A percentile compares a stretch with the other conserved stretches of the same genome.
These are phyloP conservation scores for Eulemur mongoz DNA, from an alignment of 2,797 vertebrate species.

Conservation along the genomic window DNA sequence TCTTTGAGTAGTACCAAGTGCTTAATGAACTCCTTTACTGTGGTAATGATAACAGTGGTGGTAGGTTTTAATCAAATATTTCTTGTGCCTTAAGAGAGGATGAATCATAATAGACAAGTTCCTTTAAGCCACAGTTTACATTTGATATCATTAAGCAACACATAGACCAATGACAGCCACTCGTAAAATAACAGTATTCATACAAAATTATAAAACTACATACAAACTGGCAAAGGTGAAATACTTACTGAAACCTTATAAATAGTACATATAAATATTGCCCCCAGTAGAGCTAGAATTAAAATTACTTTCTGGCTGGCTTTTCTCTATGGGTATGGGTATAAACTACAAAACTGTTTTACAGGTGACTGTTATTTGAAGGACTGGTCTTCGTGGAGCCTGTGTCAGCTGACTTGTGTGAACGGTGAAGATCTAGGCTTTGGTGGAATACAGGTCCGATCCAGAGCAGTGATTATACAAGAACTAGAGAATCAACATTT, in stretches of 20 bases:
- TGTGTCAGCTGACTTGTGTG: slow-evolving; percentile 94
- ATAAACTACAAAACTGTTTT: slow-evolving; percentile 27
- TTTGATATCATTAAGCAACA: background rate
- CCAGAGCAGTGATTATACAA: slow-evolving; percentile 94
- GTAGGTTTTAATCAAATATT: background rate
- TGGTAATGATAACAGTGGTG: background rate
- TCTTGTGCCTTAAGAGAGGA: background rate
- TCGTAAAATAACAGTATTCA: background rate
- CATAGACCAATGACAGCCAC: background rate
- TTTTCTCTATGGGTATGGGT: background rate
- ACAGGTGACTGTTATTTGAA: slow-evolving; percentile 98
- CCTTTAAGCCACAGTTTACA: background rate
- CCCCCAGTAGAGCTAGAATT: background rate
- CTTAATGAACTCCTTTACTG: background rate
- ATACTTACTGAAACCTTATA: background rate
- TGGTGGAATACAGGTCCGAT: slow-evolving; percentile 94
- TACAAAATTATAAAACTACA: background rate
- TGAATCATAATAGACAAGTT: background rate
- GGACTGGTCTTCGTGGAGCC: slow-evolving; percentile 97
- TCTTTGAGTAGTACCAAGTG: background rate
- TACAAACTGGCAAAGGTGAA: background rate
- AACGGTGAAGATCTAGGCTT: slow-evolving; percentile 93
- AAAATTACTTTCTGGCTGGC: background rate
- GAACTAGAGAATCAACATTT: slow-evolving; percentile 96
- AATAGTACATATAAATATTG: background rate